A percentile compares a stretch with the other conserved stretches of the same genome.
Evolutionary conservation across 1,140 invertebrate genomes (phyloP).

Genomic region (Eciton burchellii): DNA sequence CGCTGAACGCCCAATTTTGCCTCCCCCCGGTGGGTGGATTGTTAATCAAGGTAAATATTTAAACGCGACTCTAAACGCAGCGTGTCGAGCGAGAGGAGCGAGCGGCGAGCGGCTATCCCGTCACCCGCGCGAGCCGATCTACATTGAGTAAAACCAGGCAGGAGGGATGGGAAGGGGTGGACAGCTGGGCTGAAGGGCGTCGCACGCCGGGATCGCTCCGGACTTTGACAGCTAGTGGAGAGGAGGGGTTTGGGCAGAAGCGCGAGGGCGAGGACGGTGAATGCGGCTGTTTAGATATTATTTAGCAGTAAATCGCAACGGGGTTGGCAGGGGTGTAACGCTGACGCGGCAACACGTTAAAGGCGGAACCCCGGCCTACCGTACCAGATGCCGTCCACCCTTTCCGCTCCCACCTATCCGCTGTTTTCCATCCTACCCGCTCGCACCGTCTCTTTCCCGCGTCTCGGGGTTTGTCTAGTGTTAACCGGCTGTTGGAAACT

Average conservation of each 20-base stretch:
- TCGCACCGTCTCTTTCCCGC: conserved; percentile 46
- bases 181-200: too few species aligned
- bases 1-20: conserved; percentile 16
- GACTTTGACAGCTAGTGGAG: conserved; percentile 37
- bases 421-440: conserved; percentile 49
- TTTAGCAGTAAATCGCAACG: conserved; percentile 82
- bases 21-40: conserved; percentile 46
- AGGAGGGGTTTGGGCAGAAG: conserved; percentile 8
- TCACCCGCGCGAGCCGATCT: conserved; percentile 46
- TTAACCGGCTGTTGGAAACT: conserved; percentile 42
- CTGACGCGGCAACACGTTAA: conserved; percentile 84
- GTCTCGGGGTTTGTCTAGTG: conserved; percentile 45
- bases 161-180: conserved; percentile 40
- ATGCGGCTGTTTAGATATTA: conserved; percentile 82
- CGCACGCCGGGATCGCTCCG: conserved; percentile 8
- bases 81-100: conserved; percentile 39
- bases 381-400: conserved; percentile 69
- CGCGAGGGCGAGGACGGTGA: conserved; percentile 45
- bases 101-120: conserved; percentile 19
- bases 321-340: conserved; percentile 78
- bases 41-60: conserved; percentile 78
- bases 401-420: conserved; percentile 43
- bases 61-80: conserved; percentile 60
- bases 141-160: conserved; percentile 11
- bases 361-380: conserved; percentile 80